Conservation (phyloP, 2,113 vertebrate species). For the Ceyx cyanopectus region DNA sequence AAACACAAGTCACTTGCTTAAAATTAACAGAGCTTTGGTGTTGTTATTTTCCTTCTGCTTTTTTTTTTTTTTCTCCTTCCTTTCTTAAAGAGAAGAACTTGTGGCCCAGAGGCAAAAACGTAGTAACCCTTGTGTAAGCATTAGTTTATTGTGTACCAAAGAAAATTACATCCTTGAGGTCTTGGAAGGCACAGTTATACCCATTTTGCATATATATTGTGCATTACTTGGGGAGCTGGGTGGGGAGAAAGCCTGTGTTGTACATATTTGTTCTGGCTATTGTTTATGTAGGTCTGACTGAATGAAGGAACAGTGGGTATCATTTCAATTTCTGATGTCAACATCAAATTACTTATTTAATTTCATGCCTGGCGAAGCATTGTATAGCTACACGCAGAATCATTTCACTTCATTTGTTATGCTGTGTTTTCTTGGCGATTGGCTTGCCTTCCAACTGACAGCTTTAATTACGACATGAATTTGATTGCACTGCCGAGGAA, state of each 20-base stretch:
- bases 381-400: constrained; percentile 93
- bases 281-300: constrained; percentile 84
- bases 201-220: constrained; percentile 85
- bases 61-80: background rate
- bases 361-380: constrained; percentile 98
- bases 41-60: background rate
- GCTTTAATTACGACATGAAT: constrained; percentile 97
- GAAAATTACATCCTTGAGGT: constrained; percentile 79
- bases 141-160: constrained; percentile 74
- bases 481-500: constrained; percentile 90
- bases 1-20: constrained; percentile 20
- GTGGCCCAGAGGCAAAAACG: constrained; percentile 55
- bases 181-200: constrained; percentile 70
- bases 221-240: constrained; percentile 77
- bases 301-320: constrained; percentile 91
- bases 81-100: constrained; percentile 36
- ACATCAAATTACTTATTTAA: constrained; percentile 99
- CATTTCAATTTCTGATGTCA: constrained; percentile 98
- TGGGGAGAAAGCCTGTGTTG: constrained; percentile 76
- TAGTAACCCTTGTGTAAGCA: constrained; percentile 22
- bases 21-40: constrained; percentile 3
- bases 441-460: constrained; percentile 94
- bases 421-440: constrained; percentile 90
- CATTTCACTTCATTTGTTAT: constrained; percentile 94
- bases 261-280: constrained; percentile 82